A percentile compares a stretch with the other conserved stretches of the same genome.
Evolutionary conservation across 2,888 invertebrate species (phyloP).

Genomic region (Drosophila kuntzei): DNA sequence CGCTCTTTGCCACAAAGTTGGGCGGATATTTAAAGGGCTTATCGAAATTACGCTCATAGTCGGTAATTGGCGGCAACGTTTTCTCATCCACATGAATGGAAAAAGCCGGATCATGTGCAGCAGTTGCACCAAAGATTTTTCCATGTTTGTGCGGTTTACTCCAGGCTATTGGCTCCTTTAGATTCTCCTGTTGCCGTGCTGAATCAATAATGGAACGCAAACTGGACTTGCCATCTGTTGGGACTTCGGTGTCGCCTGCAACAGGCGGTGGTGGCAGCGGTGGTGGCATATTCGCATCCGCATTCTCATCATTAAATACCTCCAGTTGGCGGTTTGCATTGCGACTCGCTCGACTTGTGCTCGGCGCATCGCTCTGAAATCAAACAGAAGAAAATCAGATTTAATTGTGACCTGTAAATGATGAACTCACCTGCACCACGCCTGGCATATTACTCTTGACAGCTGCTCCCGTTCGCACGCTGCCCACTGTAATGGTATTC

Average conservation of each 20-base stretch:
- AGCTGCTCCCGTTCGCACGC: constrained; percentile 86
- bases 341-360: constrained; percentile 49
- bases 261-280: neutral
- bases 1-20: constrained; percentile 75
- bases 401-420: neutral
- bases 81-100: constrained; percentile 82
- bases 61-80: constrained; percentile 48
- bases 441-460: constrained; percentile 82
- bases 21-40: constrained; percentile 71
- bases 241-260: constrained; percentile 1
- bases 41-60: constrained; percentile 54
- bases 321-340: constrained; percentile 59
- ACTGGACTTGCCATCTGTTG: constrained; percentile 56
- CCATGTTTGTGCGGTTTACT: constrained; percentile 83
- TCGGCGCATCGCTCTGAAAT: constrained; percentile 50
- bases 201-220: constrained; percentile 87
- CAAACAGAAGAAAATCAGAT: neutral
- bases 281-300: constrained; percentile 65
- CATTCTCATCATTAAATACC: constrained; percentile 82
- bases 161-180: constrained; percentile 90
- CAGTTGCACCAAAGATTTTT: constrained; percentile 65
- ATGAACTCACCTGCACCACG: constrained; percentile 71
- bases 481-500: constrained; percentile 87
- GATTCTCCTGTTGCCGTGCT: constrained; percentile 89
- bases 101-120: constrained; percentile 73